Evolutionary conservation across 2,797 vertebrate genomes (phyloP), one percentile per base, ranked within the genome.

Genomic region (Onychomys torridus): DNA sequence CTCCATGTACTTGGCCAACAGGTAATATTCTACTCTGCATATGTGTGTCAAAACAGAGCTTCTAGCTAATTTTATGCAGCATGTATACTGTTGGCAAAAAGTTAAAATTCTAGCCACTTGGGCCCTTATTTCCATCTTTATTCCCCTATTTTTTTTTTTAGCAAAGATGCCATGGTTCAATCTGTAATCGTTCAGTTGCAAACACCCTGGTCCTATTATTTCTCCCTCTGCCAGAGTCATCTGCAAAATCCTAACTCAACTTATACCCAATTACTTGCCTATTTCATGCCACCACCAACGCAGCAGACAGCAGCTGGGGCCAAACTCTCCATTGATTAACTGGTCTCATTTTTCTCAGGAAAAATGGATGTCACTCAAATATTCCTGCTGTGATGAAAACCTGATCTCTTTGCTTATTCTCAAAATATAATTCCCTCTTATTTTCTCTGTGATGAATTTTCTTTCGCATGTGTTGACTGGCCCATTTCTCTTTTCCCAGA

Each of bases 361-460:
- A 59, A 86, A 95, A 96, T 61, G 4, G 52, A 29, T 37, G 27
- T n/a, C 57, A 61, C 67, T 91, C 73, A 93, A 84, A 67, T 49
- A 73, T 77, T 55, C 59, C 67, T 52, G 16, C 13, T 37, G 34
- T 19, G 25, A 89, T 43, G 9, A 75, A 84, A 84, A 78, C 4
- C 17, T 73, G 59, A 85, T 34, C 6, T 92, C 52, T 55, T 21
- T 43, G 65, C 9, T 49, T 86, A 2, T 46, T 1, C 6, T 81
- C 8, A 32, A 81, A 67, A 76, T 27, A 10, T 0, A 94, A 73
- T 61, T 10, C 10, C 0, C 7, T 75, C 23, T 75, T 23, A 40
- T 79, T 83, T 79, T 77, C 40, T 85, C 13, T 37, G 19, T 43
- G 52, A 59, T 63, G 29, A 25, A 13, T 61, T 25, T 75, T n/a